Percentiles rank a stretch among this genome's conserved stretches.
These are phyloP conservation scores for Chaetodon auriga DNA, from an alignment of 2,113 vertebrate genomes.

Conservation along the genomic window DNA sequence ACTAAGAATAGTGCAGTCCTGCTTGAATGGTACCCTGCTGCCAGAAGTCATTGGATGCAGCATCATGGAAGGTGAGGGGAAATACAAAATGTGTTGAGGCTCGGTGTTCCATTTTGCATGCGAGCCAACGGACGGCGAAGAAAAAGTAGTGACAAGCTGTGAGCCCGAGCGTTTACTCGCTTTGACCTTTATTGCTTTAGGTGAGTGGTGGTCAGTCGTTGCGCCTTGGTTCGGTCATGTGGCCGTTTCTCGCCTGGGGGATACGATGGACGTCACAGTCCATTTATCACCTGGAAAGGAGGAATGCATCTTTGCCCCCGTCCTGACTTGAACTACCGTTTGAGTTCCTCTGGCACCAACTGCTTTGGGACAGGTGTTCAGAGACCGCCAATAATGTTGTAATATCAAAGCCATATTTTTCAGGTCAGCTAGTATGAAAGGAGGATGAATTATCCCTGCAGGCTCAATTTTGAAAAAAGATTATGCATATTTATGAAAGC, in stretches of 20 bases:
- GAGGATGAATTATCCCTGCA: slow-evolving; percentile 73
- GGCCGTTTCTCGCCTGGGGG: slow-evolving; percentile 30
- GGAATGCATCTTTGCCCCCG: slow-evolving; percentile 42
- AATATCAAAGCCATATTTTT: slow-evolving; percentile 74
- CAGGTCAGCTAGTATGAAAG: slow-evolving; percentile 73
- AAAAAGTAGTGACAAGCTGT: slow-evolving; percentile 31
- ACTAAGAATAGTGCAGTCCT: slow-evolving; percentile 41
- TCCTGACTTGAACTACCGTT: slow-evolving; percentile 38
- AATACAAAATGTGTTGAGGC: slow-evolving; percentile 7
- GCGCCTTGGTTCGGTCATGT: slow-evolving; percentile 20
- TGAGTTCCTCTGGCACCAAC: slow-evolving; percentile 55
- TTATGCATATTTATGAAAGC: slow-evolving; percentile 80
- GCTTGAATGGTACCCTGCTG: slow-evolving; percentile 18
- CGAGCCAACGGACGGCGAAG: background rate
- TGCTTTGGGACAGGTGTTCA: slow-evolving; percentile 68
- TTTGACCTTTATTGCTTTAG: slow-evolving; percentile 53
- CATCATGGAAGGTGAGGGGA: slow-evolving; percentile 7
- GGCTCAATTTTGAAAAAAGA: slow-evolving; percentile 63
- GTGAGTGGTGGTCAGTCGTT: slow-evolving; percentile 46
- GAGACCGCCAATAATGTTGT: slow-evolving; percentile 69
- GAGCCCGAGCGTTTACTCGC: slow-evolving; percentile 41
- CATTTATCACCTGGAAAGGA: slow-evolving; percentile 63
- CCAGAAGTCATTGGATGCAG: slow-evolving; percentile 34
- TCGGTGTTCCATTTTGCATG: background rate
- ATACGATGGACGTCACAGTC: slow-evolving; percentile 43